These are phyloP conservation scores for Itoplectis maculator DNA, from an alignment of 2,888 invertebrate species.

Conservation along the genomic window DNA sequence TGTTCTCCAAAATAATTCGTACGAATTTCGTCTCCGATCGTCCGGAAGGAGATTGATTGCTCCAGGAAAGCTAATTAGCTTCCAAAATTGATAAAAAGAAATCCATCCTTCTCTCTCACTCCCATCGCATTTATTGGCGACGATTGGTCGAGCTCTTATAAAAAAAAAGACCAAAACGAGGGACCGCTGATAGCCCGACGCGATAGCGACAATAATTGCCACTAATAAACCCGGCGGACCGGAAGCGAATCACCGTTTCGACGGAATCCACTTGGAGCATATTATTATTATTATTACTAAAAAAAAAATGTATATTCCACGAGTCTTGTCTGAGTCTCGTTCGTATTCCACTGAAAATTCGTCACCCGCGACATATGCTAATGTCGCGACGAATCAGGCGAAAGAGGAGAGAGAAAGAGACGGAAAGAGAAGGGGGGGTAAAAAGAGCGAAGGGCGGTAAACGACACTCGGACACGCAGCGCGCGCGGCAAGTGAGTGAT, in stretches of 20 bases:
- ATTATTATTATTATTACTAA: too few relatives aligned
- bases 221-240: slow-evolving; percentile 44
- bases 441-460: slow-evolving; percentile 14
- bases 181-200: slow-evolving; percentile 57
- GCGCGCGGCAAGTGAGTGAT: slow-evolving; percentile 61
- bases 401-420: not conserved
- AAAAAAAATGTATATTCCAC: too few relatives aligned
- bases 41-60: slow-evolving; percentile 69
- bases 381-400: slow-evolving; percentile 26
- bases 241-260: slow-evolving; percentile 51
- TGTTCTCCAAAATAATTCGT: not conserved
- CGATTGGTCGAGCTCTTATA: not conserved
- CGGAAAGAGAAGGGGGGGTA: not conserved
- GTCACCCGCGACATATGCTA: slow-evolving; percentile 48
- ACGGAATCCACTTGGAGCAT: slow-evolving; percentile 25
- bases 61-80: slow-evolving; percentile 64
- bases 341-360: slow-evolving; percentile 52
- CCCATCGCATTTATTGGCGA: slow-evolving; percentile 28
- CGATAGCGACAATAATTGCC: slow-evolving; percentile 56
- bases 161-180: slow-evolving; percentile 48
- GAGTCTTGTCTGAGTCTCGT: slow-evolving; percentile 27
- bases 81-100: slow-evolving; percentile 66
- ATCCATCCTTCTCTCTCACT: not conserved
- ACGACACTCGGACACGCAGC: slow-evolving; percentile 38
- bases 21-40: slow-evolving; percentile 17